Base-by-base conservation (phyloP, 2,888 invertebrate genomes). In the Tiliacea aurago region DNA sequence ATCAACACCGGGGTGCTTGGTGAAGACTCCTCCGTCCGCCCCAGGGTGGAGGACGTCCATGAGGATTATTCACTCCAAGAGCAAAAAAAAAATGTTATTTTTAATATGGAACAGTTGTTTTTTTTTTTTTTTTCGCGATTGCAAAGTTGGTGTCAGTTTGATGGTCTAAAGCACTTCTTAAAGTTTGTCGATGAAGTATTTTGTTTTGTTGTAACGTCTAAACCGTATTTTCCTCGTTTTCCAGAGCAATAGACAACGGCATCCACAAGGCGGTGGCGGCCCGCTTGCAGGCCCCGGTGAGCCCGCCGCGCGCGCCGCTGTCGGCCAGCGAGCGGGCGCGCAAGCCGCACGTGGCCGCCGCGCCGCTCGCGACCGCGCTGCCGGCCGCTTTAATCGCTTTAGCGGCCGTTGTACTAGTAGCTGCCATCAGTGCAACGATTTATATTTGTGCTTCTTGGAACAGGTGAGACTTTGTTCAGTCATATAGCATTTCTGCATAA, bases 401-500 rank as follows among this genome's bases (percentile, higher is more conserved):
- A 1, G 99, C 98, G 0, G 98, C 98, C 71, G 97, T 99, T n/a
- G 99, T 99, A 77, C 97, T 99, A 55, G 97, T 99, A 2, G 97
- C 99, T 13, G 98, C 98, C 13, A 97, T 98, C 18, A 98, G 98
- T 67, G 99, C 99, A 10, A 99, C 99, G 64, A 97, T 99, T 68
- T 99, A 99, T 91, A 98, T 99, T 78, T 99, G 99, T 93, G 98
- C 99, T 69, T 99, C 99, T 1, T 99, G 99, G 98, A 98, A 98
- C 71, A 98, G 98, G 98, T 98, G 93, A 95, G 43, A 2, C n/a
- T 13, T 11, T 1, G 1, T n/a, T 13, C 20, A 4, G 7, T 13
- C 37, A 3, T 33, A 20, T 33, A 20, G 10, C 10, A 28, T 56
- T 18, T 55, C 15, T 15, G 15, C 15, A 15, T 55, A 23, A 55